These are phyloP conservation scores for Lucifuga dentata DNA, from an alignment of 2,113 vertebrate species.

Conservation along the genomic window DNA sequence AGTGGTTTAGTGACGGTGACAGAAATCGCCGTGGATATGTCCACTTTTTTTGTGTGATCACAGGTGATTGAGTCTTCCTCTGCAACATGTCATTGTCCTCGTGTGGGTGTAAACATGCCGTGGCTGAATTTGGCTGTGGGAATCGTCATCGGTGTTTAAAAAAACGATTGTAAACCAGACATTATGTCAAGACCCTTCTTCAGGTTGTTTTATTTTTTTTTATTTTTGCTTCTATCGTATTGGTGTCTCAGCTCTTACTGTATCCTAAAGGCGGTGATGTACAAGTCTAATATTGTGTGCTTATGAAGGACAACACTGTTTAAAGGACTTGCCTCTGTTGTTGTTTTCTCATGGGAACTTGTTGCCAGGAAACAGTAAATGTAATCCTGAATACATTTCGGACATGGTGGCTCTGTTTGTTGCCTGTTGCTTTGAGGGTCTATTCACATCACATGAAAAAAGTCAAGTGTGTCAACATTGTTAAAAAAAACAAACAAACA, in stretches of 20 bases:
- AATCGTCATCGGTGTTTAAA: constrained; percentile 40
- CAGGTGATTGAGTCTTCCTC: constrained; percentile 27
- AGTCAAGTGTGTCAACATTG: constrained; percentile 13
- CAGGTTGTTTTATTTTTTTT: constrained; percentile 21
- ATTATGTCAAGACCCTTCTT: constrained; percentile 39
- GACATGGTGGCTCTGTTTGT: constrained; percentile 36
- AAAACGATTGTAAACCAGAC: constrained; percentile 60
- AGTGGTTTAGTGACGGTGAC: constrained; percentile 23
- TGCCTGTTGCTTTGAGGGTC: constrained; percentile 17
- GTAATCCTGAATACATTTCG: constrained; percentile 25
- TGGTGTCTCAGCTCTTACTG: background rate
- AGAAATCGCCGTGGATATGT: background rate
- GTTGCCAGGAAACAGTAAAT: constrained; percentile 66
- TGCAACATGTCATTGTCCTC: constrained; percentile 31
- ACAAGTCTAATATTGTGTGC: background rate
- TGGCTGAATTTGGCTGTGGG: constrained; percentile 9
- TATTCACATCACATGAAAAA: constrained; percentile 19
- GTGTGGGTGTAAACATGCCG: constrained; percentile 20
- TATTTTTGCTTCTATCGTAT: constrained; percentile 25
- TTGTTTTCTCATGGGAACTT: constrained; percentile 40
- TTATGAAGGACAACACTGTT: constrained; percentile 21
- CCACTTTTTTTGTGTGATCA: constrained; percentile 6
- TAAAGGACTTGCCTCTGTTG: constrained; percentile 7
- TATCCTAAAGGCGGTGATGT: background rate
- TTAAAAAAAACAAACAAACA: too few species aligned